These are phyloP conservation scores for Holothuria leucospilota DNA, from an alignment of 53 echinoderm and acorn worm species.

Conservation along the genomic window DNA sequence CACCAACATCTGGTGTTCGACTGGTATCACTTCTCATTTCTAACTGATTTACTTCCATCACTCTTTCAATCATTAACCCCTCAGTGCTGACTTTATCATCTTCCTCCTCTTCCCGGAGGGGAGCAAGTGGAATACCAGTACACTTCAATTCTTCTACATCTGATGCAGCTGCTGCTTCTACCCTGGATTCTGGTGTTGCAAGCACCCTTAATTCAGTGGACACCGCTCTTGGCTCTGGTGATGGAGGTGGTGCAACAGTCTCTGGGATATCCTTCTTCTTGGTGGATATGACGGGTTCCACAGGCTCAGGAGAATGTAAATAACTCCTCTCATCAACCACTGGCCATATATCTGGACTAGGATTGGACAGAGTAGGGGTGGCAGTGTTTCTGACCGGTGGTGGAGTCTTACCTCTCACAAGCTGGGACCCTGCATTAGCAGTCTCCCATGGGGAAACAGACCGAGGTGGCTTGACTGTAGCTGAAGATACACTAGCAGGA, in stretches of 20 bases:
- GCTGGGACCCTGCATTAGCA: not conserved
- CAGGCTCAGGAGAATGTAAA: constrained; percentile 71
- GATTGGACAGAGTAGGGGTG: constrained; percentile 71
- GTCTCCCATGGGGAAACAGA: constrained; percentile 48
- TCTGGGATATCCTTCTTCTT: constrained; percentile 68
- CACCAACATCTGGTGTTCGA: not conserved
- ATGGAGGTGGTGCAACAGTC: constrained; percentile 93
- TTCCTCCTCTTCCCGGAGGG: constrained; percentile 82
- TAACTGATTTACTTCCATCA: constrained; percentile 24
- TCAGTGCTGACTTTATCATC: constrained; percentile 13
- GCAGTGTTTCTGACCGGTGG: constrained; percentile 5
- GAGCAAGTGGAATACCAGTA: constrained; percentile 63
- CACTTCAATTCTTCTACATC: constrained; percentile 67
- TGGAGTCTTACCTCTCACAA: constrained; percentile 11
- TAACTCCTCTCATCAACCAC: constrained; percentile 88
- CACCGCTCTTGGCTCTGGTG: constrained; percentile 79
- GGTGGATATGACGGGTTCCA: constrained; percentile 24
- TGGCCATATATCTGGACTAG: constrained; percentile 90
- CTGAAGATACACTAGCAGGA: not conserved
- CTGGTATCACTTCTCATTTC: not conserved
- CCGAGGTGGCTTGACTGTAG: constrained; percentile 26
- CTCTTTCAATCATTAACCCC: constrained; percentile 9
- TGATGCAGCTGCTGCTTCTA: constrained; percentile 50
- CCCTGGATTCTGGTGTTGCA: constrained; percentile 1
- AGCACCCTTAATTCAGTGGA: constrained; percentile 42